Conservation (phyloP, 2,797 vertebrate species). For the Halcyon chelicuti region DNA sequence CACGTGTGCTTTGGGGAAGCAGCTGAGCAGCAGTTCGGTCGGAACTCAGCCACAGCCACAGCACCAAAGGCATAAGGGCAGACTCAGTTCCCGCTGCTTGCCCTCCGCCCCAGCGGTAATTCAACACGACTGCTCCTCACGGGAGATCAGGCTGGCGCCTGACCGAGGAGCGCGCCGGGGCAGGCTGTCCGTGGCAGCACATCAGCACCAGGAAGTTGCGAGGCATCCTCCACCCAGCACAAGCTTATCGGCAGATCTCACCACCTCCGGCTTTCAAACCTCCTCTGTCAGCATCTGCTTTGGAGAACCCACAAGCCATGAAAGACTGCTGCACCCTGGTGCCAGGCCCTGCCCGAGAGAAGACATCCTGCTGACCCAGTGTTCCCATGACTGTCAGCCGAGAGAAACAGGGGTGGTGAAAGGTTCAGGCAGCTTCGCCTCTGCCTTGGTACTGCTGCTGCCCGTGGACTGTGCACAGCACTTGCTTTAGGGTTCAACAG, state of each 20-base stretch:
- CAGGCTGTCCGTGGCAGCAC: fast-evolving
- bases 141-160: not conserved
- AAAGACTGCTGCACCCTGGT: not conserved
- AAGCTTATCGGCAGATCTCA: not conserved
- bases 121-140: not conserved
- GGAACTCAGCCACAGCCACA: not conserved
- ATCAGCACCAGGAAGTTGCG: not conserved
- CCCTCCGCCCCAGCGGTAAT: not conserved
- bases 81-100: not conserved
- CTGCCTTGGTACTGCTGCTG: not conserved
- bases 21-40: not conserved
- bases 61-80: not conserved
- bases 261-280: not conserved
- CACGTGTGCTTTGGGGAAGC: not conserved
- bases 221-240: not conserved
- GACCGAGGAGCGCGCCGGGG: not conserved
- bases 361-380: not conserved
- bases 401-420: not conserved
- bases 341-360: not conserved
- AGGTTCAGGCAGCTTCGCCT: not conserved
- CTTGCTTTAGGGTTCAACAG: not conserved
- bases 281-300: not conserved
- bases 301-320: not conserved
- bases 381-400: not conserved
- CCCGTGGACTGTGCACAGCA: not conserved